Conservation (phyloP, 2,888 invertebrate species). For the Peribatodes rhomboidaria region DNA sequence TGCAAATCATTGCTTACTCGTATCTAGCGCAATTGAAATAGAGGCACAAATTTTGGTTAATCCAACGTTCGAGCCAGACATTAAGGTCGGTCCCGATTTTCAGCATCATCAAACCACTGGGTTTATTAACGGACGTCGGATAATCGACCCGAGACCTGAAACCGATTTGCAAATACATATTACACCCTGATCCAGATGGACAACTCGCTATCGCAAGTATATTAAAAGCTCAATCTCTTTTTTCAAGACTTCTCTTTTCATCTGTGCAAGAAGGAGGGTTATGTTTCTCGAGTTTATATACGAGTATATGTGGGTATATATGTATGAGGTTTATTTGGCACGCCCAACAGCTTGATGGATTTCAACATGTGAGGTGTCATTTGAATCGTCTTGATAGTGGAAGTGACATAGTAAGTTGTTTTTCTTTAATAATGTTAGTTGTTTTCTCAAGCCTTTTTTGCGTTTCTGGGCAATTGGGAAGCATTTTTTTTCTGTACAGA, state of each 20-base stretch:
- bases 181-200: background rate
- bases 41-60: slow-evolving; percentile 21
- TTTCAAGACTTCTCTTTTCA: background rate
- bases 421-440: no score
- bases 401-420: no score
- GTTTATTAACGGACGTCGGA: slow-evolving; percentile 43
- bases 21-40: slow-evolving; percentile 4
- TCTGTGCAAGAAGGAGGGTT: no score
- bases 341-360: no score
- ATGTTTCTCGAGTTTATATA: no score
- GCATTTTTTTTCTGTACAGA: no score
- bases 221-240: background rate
- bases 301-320: no score
- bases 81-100: slow-evolving; percentile 35
- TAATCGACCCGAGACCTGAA: slow-evolving; percentile 38
- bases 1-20: background rate
- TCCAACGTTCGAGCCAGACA: slow-evolving; percentile 18
- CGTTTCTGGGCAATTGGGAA: no score
- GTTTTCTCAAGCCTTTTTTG: no score
- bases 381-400: no score
- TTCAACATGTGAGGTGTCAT: no score
- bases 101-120: slow-evolving; percentile 27
- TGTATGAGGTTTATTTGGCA: no score
- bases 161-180: slow-evolving; percentile 9
- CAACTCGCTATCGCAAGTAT: background rate